Evolutionary conservation across 1,140 invertebrate species (phyloP).

Genomic region (Camponotus pennsylvanicus): DNA sequence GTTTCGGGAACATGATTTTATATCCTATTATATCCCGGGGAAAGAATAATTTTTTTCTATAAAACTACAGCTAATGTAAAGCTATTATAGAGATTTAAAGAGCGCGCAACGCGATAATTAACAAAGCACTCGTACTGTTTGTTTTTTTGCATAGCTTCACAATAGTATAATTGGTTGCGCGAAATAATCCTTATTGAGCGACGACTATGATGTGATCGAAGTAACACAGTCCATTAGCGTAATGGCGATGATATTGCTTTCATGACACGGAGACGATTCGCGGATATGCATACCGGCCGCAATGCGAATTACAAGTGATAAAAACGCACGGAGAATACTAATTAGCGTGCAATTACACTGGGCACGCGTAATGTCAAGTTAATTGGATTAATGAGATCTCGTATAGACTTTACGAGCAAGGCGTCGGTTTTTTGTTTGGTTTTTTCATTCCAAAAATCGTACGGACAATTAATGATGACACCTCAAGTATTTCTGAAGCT

Average conservation of each 20-base stretch:
- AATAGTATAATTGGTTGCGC: conserved; percentile 21
- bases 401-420: background rate
- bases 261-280: conserved; percentile 38
- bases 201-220: conserved; percentile 21
- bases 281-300: background rate
- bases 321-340: conserved; percentile 68
- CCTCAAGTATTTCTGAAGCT: background rate
- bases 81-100: background rate
- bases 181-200: conserved; percentile 61
- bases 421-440: background rate
- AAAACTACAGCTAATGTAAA: background rate
- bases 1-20: background rate
- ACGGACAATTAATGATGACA: background rate
- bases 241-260: conserved; percentile 70
- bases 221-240: conserved; percentile 65
- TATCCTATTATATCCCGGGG: background rate
- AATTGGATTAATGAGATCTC: conserved; percentile 77
- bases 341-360: conserved; percentile 70
- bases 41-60: background rate
- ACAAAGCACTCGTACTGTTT: conserved; percentile 21
- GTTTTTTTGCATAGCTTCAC: conserved; percentile 29
- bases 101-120: conserved; percentile 38
- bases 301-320: conserved; percentile 36
- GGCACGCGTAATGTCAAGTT: conserved; percentile 58
- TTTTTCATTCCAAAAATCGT: conserved; percentile 13